A percentile compares a stretch with the other conserved stretches of the same genome.
phyloP scores from a whole-genome alignment of 2,797 vertebrate species.

The Rhyacichthys aspro region DNA sequence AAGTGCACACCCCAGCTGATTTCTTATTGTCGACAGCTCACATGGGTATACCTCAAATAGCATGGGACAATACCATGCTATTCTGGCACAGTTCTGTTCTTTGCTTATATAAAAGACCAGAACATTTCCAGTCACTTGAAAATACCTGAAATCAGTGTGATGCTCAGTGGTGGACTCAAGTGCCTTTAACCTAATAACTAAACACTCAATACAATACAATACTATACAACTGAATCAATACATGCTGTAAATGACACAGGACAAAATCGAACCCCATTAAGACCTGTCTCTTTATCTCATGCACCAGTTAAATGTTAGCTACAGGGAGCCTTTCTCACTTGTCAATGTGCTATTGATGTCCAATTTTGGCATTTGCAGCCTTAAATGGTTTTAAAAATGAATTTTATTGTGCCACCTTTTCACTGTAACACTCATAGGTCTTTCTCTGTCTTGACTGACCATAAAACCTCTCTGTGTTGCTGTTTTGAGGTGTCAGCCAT shows the following conservation, averaged over 20 bases:
- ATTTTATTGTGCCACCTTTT: slow-evolving; percentile 13
- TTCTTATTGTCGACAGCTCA: no score
- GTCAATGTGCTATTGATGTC: slow-evolving; percentile 14
- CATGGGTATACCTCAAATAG: no score
- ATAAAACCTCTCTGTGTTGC: slow-evolving; percentile 28
- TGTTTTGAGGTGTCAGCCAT: slow-evolving; percentile 35
- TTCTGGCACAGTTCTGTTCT: no score
- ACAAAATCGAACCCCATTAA: slow-evolving; percentile 22
- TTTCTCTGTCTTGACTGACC: slow-evolving; percentile 14
- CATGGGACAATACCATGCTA: no score
- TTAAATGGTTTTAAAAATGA: slow-evolving; percentile 9
- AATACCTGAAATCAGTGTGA: no score
- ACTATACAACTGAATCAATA: slow-evolving; percentile 4
- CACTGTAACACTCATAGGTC: background rate
- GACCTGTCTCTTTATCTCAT: background rate
- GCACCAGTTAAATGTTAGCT: slow-evolving; percentile 16
- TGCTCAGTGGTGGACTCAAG: background rate
- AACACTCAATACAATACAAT: slow-evolving; percentile 7
- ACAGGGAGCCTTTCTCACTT: slow-evolving; percentile 3
- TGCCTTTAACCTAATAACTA: background rate
- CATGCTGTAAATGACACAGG: slow-evolving; percentile 2
- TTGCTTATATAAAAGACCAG: no score
- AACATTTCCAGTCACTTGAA: no score
- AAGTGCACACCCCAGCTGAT: no score
- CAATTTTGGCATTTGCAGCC: slow-evolving; percentile 21